These are phyloP conservation scores for Lasioglossum marginatum DNA, from an alignment of 2,888 invertebrate genomes.

Conservation along the genomic window DNA sequence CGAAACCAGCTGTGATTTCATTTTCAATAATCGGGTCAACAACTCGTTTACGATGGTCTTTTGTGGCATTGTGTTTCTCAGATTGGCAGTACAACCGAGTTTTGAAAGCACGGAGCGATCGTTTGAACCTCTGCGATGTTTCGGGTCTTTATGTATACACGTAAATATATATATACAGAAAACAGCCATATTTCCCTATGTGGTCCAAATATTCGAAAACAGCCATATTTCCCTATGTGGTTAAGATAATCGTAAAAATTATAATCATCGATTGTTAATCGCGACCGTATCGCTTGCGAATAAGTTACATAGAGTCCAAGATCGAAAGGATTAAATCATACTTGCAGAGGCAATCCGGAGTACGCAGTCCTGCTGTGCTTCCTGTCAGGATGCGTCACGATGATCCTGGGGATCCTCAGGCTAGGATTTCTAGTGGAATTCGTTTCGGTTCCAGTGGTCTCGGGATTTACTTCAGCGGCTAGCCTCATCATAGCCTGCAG, in stretches of 20 bases:
- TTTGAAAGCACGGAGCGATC: background rate
- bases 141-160: too few relatives aligned
- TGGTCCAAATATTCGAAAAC: too few relatives aligned
- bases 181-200: too few relatives aligned
- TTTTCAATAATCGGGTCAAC: background rate
- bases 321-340: background rate
- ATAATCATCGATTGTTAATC: background rate
- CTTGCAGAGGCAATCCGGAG: slow-evolving; percentile 85
- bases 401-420: slow-evolving; percentile 88
- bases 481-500: slow-evolving; percentile 91
- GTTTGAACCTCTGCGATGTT: background rate
- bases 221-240: too few relatives aligned
- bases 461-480: slow-evolving; percentile 91
- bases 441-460: slow-evolving; percentile 90
- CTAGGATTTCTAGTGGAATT: slow-evolving; percentile 91
- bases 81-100: background rate
- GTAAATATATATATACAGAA: too few relatives aligned
- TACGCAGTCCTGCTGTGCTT: slow-evolving; percentile 89
- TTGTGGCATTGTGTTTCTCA: too few relatives aligned
- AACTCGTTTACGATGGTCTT: background rate
- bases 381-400: slow-evolving; percentile 88
- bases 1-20: background rate
- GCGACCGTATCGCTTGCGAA: too few relatives aligned
- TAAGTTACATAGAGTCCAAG: background rate
- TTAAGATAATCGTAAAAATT: too few relatives aligned